Conservation (phyloP, 1,140 invertebrate genomes). For the Leptinotarsa lineolata region DNA sequence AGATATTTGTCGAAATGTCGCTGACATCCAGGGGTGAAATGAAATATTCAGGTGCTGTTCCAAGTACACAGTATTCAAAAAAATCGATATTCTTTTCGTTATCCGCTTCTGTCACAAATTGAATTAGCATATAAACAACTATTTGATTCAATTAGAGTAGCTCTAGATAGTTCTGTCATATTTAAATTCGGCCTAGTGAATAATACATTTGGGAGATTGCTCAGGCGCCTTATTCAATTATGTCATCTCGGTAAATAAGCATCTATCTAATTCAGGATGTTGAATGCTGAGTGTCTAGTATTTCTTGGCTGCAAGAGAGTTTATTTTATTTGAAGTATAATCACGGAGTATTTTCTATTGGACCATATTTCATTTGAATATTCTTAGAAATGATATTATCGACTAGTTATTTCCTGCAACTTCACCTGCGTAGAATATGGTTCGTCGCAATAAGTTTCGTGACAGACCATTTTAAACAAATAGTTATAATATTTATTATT, state of each 20-base stretch:
- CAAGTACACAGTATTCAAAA: too few species aligned
- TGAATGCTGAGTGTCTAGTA: not conserved
- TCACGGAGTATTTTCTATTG: not conserved
- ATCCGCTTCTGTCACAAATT: too few species aligned
- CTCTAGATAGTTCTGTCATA: not conserved
- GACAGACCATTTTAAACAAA: too few species aligned
- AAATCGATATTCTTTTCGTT: too few species aligned
- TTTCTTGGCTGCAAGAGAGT: not conserved
- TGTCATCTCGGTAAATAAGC: not conserved
- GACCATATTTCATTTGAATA: not conserved
- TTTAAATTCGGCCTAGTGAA: not conserved
- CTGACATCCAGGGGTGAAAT: too few species aligned
- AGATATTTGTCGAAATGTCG: too few species aligned
- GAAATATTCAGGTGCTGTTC: too few species aligned
- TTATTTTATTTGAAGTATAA: not conserved
- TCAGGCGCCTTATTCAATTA: slow-evolving; percentile 2
- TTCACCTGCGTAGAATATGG: too few species aligned
- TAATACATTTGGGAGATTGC: slow-evolving; percentile 3
- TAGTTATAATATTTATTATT: too few species aligned
- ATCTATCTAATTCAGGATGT: not conserved
- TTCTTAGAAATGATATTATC: too few species aligned
- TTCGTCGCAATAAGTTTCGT: too few species aligned
- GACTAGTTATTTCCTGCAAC: too few species aligned
- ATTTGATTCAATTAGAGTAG: not conserved
- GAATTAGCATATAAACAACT: not conserved